Conservation (phyloP, 2,888 invertebrate genomes). For the Lamellibrachia columna region DNA sequence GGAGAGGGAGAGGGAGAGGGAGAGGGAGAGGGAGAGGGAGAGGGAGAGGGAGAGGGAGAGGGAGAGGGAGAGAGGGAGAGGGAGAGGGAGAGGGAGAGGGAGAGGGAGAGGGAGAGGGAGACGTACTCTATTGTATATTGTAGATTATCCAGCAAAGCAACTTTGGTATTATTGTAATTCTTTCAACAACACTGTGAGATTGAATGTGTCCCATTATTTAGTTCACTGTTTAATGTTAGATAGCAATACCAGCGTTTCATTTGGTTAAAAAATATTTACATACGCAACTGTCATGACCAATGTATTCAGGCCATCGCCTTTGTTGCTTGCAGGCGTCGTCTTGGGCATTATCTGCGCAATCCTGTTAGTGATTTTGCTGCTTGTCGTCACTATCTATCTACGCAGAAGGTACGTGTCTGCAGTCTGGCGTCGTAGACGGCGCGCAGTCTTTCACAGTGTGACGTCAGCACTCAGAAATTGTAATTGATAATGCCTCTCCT, state of each 20-base stretch:
- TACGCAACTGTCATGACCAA: not conserved
- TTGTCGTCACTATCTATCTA: not conserved
- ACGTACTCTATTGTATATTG: too few relatives aligned
- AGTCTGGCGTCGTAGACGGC: not conserved
- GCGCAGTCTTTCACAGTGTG: not conserved
- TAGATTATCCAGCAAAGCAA: too few relatives aligned
- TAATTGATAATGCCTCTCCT: not conserved
- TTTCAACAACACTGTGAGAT: too few relatives aligned
- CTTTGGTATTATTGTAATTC: too few relatives aligned
- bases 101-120: too few relatives aligned
- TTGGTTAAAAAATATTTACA: not conserved
- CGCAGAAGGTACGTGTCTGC: not conserved
- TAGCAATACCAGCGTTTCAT: not conserved
- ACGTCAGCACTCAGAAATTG: not conserved
- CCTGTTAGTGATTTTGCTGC: not conserved
- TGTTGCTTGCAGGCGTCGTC: not conserved
- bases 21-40: too few relatives aligned
- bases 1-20: too few relatives aligned
- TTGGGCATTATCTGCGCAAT: not conserved
- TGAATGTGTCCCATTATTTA: too few relatives aligned
- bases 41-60: too few relatives aligned
- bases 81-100: too few relatives aligned
- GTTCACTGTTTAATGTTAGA: not conserved
- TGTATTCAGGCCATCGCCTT: not conserved
- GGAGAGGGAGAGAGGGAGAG: too few relatives aligned